These are phyloP conservation scores for Nesogale talazaci DNA, from an alignment of 2,113 vertebrate species.

Conservation along the genomic window DNA sequence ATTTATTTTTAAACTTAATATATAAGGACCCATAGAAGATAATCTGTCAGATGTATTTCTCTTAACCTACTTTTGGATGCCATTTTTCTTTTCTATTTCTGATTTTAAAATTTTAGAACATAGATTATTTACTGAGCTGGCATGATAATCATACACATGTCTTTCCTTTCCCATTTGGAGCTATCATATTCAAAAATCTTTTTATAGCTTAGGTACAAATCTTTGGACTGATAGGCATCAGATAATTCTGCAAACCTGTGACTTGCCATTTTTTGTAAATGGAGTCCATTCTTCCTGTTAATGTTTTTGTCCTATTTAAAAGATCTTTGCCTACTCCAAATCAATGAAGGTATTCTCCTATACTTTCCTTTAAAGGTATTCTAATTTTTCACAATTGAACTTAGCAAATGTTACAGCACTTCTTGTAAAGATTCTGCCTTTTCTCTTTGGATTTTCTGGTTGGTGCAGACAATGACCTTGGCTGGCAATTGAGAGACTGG, in stretches of 20 bases:
- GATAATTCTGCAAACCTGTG: background rate
- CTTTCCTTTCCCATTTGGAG: background rate
- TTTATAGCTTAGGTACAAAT: background rate
- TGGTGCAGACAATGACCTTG: no score
- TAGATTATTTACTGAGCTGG: background rate
- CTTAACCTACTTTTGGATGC: background rate
- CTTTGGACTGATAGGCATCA: background rate
- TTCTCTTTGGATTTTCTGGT: background rate
- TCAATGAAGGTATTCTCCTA: background rate
- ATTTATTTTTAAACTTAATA: background rate
- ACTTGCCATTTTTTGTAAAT: background rate
- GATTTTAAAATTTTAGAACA: background rate
- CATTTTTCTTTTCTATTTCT: background rate
- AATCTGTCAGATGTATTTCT: background rate
- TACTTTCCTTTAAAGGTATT: conserved; percentile 34
- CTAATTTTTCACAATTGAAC: background rate
- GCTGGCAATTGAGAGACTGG: no score
- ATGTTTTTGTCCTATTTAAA: background rate
- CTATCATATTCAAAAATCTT: background rate
- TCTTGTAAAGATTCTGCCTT: background rate
- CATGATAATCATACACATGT: conserved; percentile 9
- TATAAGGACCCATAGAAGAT: no score
- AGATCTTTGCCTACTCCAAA: background rate
- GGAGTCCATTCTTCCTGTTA: background rate
- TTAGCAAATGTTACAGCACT: background rate